Evolutionary conservation across 2,888 invertebrate genomes (phyloP).

Genomic region (Zaprionus bogoriensis): DNA sequence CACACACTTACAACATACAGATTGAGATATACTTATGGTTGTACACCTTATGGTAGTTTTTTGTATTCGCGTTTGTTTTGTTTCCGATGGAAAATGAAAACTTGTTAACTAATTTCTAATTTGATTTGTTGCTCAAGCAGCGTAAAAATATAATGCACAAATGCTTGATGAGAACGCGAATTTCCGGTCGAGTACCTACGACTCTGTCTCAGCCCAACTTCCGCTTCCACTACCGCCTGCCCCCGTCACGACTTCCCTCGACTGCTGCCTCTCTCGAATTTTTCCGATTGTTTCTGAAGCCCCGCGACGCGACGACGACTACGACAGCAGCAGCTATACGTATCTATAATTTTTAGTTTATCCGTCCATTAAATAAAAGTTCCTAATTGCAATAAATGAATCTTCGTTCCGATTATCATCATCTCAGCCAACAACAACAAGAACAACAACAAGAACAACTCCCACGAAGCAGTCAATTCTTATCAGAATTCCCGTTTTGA

Average conservation of each 20-base stretch:
- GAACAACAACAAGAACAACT: slow-evolving; percentile 27
- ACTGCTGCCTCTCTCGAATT: background rate
- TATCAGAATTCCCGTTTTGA: slow-evolving; percentile 28
- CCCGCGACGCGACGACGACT: background rate
- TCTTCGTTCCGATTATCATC: slow-evolving; percentile 57
- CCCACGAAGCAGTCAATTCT: slow-evolving; percentile 58
- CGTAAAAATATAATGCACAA: slow-evolving; percentile 29
- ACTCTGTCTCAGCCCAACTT: slow-evolving; percentile 1
- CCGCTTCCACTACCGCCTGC: slow-evolving; percentile 23
- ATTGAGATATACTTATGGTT: slow-evolving; percentile 63
- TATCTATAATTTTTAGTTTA: slow-evolving; percentile 76
- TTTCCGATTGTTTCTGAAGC: background rate
- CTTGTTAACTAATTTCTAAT: slow-evolving; percentile 47
- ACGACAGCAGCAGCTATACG: slow-evolving; percentile 2
- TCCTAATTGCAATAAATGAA: slow-evolving; percentile 77
- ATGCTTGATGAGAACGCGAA: background rate
- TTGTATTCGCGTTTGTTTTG: slow-evolving; percentile 21
- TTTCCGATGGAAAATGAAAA: slow-evolving; percentile 18
- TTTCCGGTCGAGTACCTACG: background rate
- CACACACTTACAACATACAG: slow-evolving; percentile 31
- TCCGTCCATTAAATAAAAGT: slow-evolving; percentile 80
- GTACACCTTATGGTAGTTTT: slow-evolving; percentile 50
- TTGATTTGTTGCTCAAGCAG: slow-evolving; percentile 68
- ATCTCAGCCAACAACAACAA: slow-evolving; percentile 36
- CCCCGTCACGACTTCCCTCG: background rate